Percentiles rank a stretch among this genome's conserved stretches.
Conservation (phyloP, 92 coral and sea anemone genomes). For the Nematostella vectensis region DNA sequence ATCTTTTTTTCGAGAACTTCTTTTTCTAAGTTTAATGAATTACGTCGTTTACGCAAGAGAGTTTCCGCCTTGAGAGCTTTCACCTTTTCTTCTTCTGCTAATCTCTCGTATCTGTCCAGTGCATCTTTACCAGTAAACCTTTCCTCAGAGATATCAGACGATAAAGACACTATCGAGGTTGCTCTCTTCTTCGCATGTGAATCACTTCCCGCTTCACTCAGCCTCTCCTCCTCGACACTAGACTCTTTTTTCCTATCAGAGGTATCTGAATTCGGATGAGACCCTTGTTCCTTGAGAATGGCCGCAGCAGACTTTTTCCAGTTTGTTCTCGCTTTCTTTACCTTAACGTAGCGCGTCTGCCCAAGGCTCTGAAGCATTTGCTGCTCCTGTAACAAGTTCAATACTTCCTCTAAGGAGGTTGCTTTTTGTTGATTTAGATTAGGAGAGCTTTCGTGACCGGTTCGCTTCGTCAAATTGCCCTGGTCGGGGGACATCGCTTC, state of each 20-base stretch:
- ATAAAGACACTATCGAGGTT: slow-evolving; percentile 14
- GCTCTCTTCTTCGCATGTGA: slow-evolving; percentile 10
- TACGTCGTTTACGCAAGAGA: slow-evolving; percentile 76
- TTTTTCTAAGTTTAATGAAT: slow-evolving; percentile 76
- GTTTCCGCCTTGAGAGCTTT: slow-evolving; percentile 73
- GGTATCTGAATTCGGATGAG: slow-evolving; percentile 37
- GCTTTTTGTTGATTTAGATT: slow-evolving; percentile 22
- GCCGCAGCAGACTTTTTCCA: slow-evolving; percentile 91
- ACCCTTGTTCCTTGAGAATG: slow-evolving; percentile 47
- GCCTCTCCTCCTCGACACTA: slow-evolving; percentile 2
- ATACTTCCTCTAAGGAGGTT: slow-evolving; percentile 79
- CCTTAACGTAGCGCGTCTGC: slow-evolving; percentile 41
- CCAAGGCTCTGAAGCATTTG: slow-evolving; percentile 71
- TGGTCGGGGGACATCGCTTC: slow-evolving; percentile 5
- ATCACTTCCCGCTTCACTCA: slow-evolving; percentile 3
- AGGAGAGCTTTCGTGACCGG: slow-evolving; percentile 16
- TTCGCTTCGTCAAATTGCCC: slow-evolving; percentile 13
- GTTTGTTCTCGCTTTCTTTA: slow-evolving; percentile 57
- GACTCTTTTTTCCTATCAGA: slow-evolving; percentile 20
- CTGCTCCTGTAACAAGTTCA: slow-evolving; percentile 83
- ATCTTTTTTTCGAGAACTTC: slow-evolving; percentile 75
- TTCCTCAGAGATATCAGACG: slow-evolving; percentile 2
- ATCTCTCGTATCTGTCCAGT: slow-evolving; percentile 58
- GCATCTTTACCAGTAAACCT: slow-evolving; percentile 30
- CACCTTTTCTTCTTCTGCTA: slow-evolving; percentile 79